phyloP scores from a whole-genome alignment of 2,113 vertebrate species.

The Hippoglossus stenolepis region DNA sequence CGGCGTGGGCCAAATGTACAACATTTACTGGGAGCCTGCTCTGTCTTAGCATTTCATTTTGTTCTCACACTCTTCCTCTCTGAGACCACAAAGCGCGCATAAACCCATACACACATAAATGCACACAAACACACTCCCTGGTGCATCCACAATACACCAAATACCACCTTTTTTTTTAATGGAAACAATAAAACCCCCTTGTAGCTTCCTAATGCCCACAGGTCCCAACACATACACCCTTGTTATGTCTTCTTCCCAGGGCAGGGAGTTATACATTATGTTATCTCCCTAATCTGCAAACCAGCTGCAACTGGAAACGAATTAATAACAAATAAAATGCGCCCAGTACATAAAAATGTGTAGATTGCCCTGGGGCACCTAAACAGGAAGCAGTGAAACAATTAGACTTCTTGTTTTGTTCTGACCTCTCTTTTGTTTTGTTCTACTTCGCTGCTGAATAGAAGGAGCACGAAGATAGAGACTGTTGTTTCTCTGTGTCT shows the following conservation, averaged over 20 bases:
- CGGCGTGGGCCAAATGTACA: slow-evolving; percentile 66
- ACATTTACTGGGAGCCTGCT: slow-evolving; percentile 58
- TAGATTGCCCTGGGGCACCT: slow-evolving; percentile 72
- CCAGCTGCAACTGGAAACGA: slow-evolving; percentile 78
- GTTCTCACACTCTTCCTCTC: slow-evolving; percentile 42
- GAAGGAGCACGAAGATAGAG: slow-evolving; percentile 66
- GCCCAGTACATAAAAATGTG: slow-evolving; percentile 74
- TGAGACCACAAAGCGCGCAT: slow-evolving; percentile 39
- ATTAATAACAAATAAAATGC: slow-evolving; percentile 82
- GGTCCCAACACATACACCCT: slow-evolving; percentile 70
- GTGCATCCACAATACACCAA: slow-evolving; percentile 40
- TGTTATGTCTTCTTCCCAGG: slow-evolving; percentile 76
- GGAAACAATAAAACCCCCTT: slow-evolving; percentile 61
- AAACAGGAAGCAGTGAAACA: slow-evolving; percentile 80
- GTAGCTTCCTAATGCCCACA: slow-evolving; percentile 46
- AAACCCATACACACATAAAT: slow-evolving; percentile 34
- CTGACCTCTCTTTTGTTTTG: slow-evolving; percentile 79
- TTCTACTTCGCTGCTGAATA: slow-evolving; percentile 66
- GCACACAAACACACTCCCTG: slow-evolving; percentile 32
- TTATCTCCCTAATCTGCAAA: slow-evolving; percentile 73
- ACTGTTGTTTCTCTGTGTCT: slow-evolving; percentile 66
- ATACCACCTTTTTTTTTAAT: slow-evolving; percentile 59
- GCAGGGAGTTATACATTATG: slow-evolving; percentile 69
- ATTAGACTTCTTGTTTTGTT: slow-evolving; percentile 82
- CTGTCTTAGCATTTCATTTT: slow-evolving; percentile 31